Percentiles rank a stretch among this genome's conserved stretches.
Conservation (phyloP, 2,888 invertebrate species). For the Hemistola chrysoprasaria region DNA sequence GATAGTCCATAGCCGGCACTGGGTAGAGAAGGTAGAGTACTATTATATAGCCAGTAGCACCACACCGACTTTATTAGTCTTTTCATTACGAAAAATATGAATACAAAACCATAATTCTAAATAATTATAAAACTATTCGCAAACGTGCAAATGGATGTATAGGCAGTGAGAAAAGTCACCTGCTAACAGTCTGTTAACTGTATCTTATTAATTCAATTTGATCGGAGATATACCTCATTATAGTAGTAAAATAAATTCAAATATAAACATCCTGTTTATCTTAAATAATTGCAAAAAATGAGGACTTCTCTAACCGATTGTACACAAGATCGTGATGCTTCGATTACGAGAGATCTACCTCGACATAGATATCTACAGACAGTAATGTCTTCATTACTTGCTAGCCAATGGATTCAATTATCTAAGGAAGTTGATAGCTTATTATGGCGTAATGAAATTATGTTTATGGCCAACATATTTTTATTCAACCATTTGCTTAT, state of each 20-base stretch:
- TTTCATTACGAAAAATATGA: conserved; percentile 20
- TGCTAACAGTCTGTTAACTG: too few species aligned
- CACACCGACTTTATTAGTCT: too few species aligned
- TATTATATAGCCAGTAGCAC: too few species aligned
- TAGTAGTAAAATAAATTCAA: background rate
- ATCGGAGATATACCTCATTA: too few species aligned
- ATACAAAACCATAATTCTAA: conserved; percentile 11
- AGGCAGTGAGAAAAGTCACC: conserved; percentile 2
- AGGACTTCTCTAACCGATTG: conserved; percentile 3
- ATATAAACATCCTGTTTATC: background rate
- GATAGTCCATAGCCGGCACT: too few species aligned
- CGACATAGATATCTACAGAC: conserved; percentile 56
- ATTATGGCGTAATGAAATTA: too few species aligned
- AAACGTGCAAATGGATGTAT: conserved; percentile 13
- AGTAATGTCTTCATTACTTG: conserved; percentile 72
- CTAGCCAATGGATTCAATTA: conserved; percentile 60
- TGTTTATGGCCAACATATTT: too few species aligned
- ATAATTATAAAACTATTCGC: conserved; percentile 13
- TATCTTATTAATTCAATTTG: too few species aligned
- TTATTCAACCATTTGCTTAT: too few species aligned
- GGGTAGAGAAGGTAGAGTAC: too few species aligned
- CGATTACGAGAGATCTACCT: conserved; percentile 55
- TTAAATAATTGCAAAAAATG: too few species aligned
- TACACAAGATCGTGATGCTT: conserved; percentile 28
- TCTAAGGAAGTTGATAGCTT: background rate